These are phyloP conservation scores for Heteronetta atricapilla DNA, from an alignment of 2,113 vertebrate genomes.

Conservation along the genomic window DNA sequence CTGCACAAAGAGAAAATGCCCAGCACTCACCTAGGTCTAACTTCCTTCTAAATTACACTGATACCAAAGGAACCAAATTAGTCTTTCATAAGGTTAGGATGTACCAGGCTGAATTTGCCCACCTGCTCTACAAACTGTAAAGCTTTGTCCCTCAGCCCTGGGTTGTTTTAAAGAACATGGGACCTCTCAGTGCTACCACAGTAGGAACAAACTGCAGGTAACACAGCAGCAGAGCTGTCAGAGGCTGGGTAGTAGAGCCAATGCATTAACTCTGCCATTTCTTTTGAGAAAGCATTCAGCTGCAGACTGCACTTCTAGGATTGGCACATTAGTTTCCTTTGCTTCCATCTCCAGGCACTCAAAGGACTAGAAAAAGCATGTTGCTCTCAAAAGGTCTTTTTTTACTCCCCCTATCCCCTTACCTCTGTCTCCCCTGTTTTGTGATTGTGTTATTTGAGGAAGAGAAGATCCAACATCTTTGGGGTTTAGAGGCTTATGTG, in stretches of 20 bases:
- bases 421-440: not conserved
- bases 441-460: not conserved
- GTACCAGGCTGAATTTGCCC: not conserved
- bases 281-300: not conserved
- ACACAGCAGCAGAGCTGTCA: not conserved
- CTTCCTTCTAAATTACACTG: not conserved
- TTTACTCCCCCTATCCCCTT: not conserved
- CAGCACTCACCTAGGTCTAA: not conserved
- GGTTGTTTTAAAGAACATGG: accelerated
- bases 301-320: not conserved
- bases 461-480: not conserved
- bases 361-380: not conserved
- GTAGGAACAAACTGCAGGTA: not conserved
- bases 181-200: not conserved
- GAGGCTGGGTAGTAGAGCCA: not conserved
- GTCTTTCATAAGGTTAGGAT: accelerated
- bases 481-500: not conserved
- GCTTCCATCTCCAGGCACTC: not conserved
- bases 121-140: not conserved
- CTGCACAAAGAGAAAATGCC: not conserved
- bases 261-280: not conserved
- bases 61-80: not conserved
- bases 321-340: not conserved
- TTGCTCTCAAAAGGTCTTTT: not conserved
- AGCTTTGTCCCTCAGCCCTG: not conserved